phyloP scores from a whole-genome alignment of 2,113 vertebrate genomes.

The Condylura cristata region DNA sequence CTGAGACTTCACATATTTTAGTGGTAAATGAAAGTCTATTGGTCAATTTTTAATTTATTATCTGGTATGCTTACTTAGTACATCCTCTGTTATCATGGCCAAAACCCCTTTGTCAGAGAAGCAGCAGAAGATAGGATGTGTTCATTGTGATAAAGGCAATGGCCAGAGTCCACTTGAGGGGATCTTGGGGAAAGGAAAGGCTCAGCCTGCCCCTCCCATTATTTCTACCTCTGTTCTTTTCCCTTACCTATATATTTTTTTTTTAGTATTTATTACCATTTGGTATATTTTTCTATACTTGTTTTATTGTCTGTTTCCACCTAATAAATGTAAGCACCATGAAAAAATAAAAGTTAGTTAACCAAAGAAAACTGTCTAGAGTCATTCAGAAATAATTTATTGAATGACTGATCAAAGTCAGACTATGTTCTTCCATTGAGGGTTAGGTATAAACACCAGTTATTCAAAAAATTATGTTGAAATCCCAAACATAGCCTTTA shows the following conservation, averaged over 20 bases:
- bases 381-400: background rate
- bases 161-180: too few relatives aligned
- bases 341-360: background rate
- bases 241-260: background rate
- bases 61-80: background rate
- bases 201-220: background rate
- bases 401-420: background rate
- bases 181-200: background rate
- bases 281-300: background rate
- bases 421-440: background rate
- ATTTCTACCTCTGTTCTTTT: background rate
- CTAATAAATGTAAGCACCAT: background rate
- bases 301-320: background rate
- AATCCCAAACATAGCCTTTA: background rate
- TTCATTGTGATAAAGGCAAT: too few relatives aligned
- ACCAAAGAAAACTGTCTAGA: background rate
- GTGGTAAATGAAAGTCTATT: background rate
- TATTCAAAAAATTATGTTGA: background rate
- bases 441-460: background rate
- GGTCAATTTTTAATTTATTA: background rate
- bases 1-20: background rate
- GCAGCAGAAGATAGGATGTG: background rate
- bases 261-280: background rate
- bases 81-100: background rate
- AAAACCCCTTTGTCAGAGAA: background rate